Evolutionary conservation across 2,888 invertebrate species (phyloP).

Genomic region (Heliconius aoede): DNA sequence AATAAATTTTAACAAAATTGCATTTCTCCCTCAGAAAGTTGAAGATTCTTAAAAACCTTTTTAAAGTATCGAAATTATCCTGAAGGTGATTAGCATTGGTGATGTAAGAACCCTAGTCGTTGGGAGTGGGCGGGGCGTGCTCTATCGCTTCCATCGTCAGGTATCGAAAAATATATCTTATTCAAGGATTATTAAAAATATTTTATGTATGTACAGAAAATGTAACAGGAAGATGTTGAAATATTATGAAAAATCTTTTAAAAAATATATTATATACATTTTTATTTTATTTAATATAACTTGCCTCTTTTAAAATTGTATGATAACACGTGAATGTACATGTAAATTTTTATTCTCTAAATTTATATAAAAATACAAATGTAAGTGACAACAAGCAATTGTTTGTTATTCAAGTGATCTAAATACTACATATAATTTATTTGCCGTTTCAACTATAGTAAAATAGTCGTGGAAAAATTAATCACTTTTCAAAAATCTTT

Average conservation of each 20-base stretch:
- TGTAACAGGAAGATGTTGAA: conserved; percentile 9
- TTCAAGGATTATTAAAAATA: conserved; percentile 34
- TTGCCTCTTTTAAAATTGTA: too few relatives aligned
- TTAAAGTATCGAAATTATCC: conserved; percentile 45
- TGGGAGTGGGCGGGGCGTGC: conserved; percentile 43
- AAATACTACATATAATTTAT: too few relatives aligned
- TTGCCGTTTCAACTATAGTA: too few relatives aligned
- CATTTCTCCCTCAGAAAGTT: conserved; percentile 30
- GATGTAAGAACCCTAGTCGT: conserved; percentile 34
- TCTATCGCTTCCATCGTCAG: conserved; percentile 46
- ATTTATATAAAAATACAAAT: neutral
- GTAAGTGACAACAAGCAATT: neutral
- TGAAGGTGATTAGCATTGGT: conserved; percentile 47
- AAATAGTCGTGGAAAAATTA: neutral
- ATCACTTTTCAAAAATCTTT: neutral
- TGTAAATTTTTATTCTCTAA: neutral
- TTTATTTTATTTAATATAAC: neutral
- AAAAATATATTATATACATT: neutral
- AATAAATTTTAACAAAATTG: conserved; percentile 34
- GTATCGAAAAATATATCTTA: conserved; percentile 39
- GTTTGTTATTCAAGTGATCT: neutral
- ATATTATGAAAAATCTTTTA: neutral
- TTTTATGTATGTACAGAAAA: conserved; percentile 23
- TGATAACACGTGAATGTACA: too few relatives aligned
- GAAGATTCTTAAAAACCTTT: conserved; percentile 41